phyloP scores from a whole-genome alignment of 2,113 vertebrate genomes.

The Apistogramma diplotaenia region DNA sequence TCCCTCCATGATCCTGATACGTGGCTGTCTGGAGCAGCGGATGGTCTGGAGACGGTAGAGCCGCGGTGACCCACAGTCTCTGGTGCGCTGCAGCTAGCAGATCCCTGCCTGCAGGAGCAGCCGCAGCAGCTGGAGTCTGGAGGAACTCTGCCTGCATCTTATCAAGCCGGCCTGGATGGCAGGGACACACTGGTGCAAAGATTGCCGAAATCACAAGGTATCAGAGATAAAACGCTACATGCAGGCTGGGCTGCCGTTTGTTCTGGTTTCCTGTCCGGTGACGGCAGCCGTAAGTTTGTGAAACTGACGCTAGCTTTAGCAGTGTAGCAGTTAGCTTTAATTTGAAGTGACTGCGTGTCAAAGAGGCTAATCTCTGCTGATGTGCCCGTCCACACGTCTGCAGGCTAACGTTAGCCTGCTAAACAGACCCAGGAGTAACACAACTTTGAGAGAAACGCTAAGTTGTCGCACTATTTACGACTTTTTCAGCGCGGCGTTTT shows the following conservation, averaged over 20 bases:
- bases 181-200: slow-evolving; percentile 80
- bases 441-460: not conserved
- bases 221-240: not conserved
- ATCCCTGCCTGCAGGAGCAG: slow-evolving; percentile 19
- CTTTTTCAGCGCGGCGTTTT: not conserved
- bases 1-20: slow-evolving; percentile 67
- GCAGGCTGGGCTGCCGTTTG: not conserved
- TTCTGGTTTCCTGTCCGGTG: not conserved
- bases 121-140: slow-evolving; percentile 19
- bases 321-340: not conserved
- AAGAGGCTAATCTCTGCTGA: slow-evolving; percentile 26
- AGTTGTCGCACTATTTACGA: not conserved
- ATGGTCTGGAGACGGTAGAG: not conserved
- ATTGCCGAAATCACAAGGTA: slow-evolving; percentile 67
- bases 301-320: not conserved
- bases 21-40: slow-evolving; percentile 69
- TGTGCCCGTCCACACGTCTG: no score
- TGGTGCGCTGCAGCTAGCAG: not conserved
- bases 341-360: slow-evolving; percentile 11
- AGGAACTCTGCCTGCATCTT: slow-evolving; percentile 16
- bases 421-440: not conserved
- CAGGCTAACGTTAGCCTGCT: slow-evolving; percentile 49
- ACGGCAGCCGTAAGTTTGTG: not conserved
- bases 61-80: not conserved
- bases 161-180: slow-evolving; percentile 85